Percentiles rank a stretch among this genome's conserved stretches.
phyloP scores from a whole-genome alignment of 1,140 invertebrate genomes.

The Paraescarpia echinospica region DNA sequence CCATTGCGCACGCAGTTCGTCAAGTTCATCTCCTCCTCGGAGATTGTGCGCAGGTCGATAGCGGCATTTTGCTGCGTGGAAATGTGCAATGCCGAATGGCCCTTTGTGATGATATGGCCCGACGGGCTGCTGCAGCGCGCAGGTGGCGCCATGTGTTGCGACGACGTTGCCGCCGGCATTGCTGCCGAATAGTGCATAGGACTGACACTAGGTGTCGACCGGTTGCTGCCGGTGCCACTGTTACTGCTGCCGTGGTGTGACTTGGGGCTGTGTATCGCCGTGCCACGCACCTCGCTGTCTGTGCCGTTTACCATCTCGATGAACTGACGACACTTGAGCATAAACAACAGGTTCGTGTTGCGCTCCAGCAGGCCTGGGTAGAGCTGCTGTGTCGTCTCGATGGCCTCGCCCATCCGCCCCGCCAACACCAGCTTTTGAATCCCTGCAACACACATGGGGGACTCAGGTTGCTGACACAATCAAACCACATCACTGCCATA shows the following conservation, averaged over 20 bases:
- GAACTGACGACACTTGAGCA: slow-evolving; percentile 95
- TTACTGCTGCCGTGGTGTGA: slow-evolving; percentile 55
- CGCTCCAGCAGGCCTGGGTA: slow-evolving; percentile 89
- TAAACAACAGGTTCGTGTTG: slow-evolving; percentile 88
- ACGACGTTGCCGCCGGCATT: not conserved
- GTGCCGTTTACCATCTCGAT: slow-evolving; percentile 76
- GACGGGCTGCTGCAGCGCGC: slow-evolving; percentile 67
- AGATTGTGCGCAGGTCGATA: slow-evolving; percentile 25
- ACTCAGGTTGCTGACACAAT: not conserved
- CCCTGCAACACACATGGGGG: slow-evolving; percentile 64
- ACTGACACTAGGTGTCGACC: slow-evolving; percentile 27
- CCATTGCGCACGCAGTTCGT: slow-evolving; percentile 59
- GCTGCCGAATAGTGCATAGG: slow-evolving; percentile 13
- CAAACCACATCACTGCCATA: too few relatives aligned
- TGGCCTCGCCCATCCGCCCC: slow-evolving; percentile 92
- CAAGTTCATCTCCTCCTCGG: slow-evolving; percentile 63
- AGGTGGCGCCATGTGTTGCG: not conserved
- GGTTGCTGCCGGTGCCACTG: slow-evolving; percentile 12
- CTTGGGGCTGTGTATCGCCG: slow-evolving; percentile 38
- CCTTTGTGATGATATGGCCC: slow-evolving; percentile 28
- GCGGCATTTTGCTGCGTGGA: slow-evolving; percentile 19
- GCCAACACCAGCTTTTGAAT: slow-evolving; percentile 89
- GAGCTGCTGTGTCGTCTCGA: slow-evolving; percentile 81
- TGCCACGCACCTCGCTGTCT: slow-evolving; percentile 48
- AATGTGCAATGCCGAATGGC: slow-evolving; percentile 19